These are phyloP conservation scores for Drosophila incognita DNA, from an alignment of 2,888 invertebrate species.

Conservation along the genomic window DNA sequence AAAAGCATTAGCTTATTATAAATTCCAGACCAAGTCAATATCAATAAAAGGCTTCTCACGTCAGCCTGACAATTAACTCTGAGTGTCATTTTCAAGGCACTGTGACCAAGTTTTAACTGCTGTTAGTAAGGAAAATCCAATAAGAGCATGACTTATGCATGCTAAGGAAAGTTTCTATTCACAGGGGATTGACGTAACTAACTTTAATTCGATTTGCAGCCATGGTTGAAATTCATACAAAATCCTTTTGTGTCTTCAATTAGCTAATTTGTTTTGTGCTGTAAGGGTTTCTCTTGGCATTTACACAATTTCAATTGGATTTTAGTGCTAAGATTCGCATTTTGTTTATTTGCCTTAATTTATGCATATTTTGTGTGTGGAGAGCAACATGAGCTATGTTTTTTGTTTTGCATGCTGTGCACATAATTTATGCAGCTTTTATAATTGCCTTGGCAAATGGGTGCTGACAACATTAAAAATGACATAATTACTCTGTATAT, in stretches of 20 bases:
- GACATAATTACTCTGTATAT: neutral
- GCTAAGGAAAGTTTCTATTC: slow-evolving; percentile 27
- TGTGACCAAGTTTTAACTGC: slow-evolving; percentile 22
- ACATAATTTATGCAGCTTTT: slow-evolving; percentile 31
- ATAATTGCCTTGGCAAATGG: slow-evolving; percentile 22
- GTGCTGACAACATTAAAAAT: neutral
- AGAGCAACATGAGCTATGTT: slow-evolving; percentile 3
- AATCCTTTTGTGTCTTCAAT: slow-evolving; percentile 51
- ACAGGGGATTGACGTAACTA: slow-evolving; percentile 34
- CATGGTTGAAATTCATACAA: slow-evolving; percentile 46
- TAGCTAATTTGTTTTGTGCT: slow-evolving; percentile 51
- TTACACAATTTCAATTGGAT: slow-evolving; percentile 43
- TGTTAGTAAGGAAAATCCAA: slow-evolving; percentile 46
- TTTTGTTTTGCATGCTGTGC: neutral
- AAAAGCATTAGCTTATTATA: slow-evolving; percentile 27
- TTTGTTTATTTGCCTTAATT: slow-evolving; percentile 35
- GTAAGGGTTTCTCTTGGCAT: slow-evolving; percentile 18
- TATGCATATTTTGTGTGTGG: slow-evolving; percentile 50
- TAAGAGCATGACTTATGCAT: slow-evolving; percentile 65
- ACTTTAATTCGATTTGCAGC: slow-evolving; percentile 30
- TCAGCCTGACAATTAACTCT: slow-evolving; percentile 2
- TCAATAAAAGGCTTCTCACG: slow-evolving; percentile 27
- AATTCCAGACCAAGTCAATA: slow-evolving; percentile 45
- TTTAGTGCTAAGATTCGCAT: slow-evolving; percentile 33
- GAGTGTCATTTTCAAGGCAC: slow-evolving; percentile 5